Conservation (phyloP, 1,140 invertebrate genomes). For the Lepidostoma basale region DNA sequence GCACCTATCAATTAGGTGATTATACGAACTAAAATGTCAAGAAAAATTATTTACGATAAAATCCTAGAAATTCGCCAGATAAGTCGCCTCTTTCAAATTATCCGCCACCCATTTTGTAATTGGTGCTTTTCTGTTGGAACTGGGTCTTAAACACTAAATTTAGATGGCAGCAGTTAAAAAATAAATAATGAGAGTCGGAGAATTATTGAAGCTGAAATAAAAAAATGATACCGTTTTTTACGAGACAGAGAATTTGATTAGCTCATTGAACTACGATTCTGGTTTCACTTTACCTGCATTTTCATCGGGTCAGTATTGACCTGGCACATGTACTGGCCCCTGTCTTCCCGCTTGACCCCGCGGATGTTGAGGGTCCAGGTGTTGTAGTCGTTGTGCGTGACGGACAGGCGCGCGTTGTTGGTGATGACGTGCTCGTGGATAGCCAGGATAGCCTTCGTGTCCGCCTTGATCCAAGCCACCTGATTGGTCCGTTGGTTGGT, state of each 20-base stretch:
- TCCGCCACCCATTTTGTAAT: no score
- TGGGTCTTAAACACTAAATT: no score
- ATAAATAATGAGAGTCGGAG: no score
- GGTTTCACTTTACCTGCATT: conserved; percentile 72
- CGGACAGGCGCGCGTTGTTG: conserved; percentile 83
- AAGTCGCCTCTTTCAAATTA: no score
- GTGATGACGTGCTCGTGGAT: conserved; percentile 92
- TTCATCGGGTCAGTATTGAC: conserved; percentile 94
- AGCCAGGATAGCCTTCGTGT: conserved; percentile 88
- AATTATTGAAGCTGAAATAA: no score
- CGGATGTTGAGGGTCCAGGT: conserved; percentile 88
- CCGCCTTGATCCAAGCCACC: conserved; percentile 92
- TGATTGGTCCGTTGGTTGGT: conserved; percentile 51
- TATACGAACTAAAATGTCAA: no score
- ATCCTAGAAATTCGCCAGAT: no score
- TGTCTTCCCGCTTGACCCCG: conserved; percentile 80
- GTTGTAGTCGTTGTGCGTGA: conserved; percentile 85
- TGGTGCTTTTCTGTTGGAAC: no score
- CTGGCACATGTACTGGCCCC: conserved; percentile 91
- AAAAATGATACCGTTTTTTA: no score
- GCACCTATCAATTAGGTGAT: no score
- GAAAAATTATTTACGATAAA: no score
- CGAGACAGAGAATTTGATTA: neutral
- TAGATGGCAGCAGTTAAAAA: no score
- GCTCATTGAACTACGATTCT: neutral